Evolutionary conservation across 2,888 invertebrate genomes (phyloP).

Genomic region (Campopleginae sp.): DNA sequence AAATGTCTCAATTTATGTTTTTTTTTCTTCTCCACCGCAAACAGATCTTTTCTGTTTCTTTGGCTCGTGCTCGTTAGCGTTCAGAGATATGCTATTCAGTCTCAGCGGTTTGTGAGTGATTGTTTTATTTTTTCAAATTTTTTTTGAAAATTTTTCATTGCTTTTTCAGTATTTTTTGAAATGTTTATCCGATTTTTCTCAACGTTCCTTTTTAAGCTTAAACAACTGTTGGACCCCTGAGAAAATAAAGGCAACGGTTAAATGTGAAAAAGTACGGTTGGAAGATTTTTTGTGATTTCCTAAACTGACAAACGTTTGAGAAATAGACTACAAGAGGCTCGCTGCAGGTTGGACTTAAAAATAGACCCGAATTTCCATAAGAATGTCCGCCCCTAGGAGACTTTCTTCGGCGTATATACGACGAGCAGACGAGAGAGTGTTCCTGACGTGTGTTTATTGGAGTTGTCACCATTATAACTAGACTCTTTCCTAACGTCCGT

Average conservation of each 20-base stretch:
- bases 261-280: not conserved
- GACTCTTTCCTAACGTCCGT: not conserved
- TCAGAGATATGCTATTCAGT: not conserved
- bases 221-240: not conserved
- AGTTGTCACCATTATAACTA: slow-evolving; percentile 36
- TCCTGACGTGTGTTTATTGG: slow-evolving; percentile 30
- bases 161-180: too few species aligned
- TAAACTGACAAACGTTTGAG: not conserved
- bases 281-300: not conserved
- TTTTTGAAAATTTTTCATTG: not conserved
- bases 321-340: not conserved
- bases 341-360: not conserved
- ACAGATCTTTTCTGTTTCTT: not conserved
- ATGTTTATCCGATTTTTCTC: not conserved
- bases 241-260: not conserved
- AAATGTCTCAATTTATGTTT: not conserved
- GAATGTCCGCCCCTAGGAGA: slow-evolving; percentile 1
- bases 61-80: not conserved
- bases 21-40: not conserved
- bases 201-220: not conserved
- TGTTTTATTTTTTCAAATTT: not conserved
- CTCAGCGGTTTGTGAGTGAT: not conserved
- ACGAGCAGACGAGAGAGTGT: slow-evolving; percentile 14
- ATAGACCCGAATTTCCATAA: not conserved
- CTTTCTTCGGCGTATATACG: not conserved